Evolutionary conservation across 2,797 vertebrate species (phyloP), one percentile per base, ranked within the genome.

Genomic region (Orientallactaga sibirica): DNA sequence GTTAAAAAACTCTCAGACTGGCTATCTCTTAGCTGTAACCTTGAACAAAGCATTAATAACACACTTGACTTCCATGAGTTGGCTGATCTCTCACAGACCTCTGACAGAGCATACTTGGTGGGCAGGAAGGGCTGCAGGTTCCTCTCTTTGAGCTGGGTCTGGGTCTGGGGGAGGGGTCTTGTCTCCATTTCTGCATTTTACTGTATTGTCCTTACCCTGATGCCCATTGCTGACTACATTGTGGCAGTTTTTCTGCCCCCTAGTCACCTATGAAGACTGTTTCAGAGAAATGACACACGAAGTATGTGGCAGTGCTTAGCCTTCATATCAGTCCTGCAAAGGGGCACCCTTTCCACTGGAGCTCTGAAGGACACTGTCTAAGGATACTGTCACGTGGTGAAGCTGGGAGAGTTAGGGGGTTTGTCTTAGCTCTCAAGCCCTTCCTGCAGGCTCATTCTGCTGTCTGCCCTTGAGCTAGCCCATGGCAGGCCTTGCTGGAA

Each of bases 61-160:
- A n/a, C 52, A 27, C 64, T 78, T 22, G 88, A 81, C 22, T 27
- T 43, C 37, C n/a, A 14, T 48, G 67, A 33, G n/a, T 48, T 87
- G 29, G n/a, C 43, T 70, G 41, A 20, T 86, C 24, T 71, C 29
- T 19, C 52, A 4, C 41, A 62, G 41, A 25, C 61, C 58, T 48
- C 58, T 48, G 48, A 48, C 48, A 7, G 48, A 48, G 55, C 55
- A 58, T 14, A 58, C 55, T 16, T 58, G 4, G 15, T 1, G 3
- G 0, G 1, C 3, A 9, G 33, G 24, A 6, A 1, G 8, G 70
- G n/a, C 64, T 74, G 33, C 33, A n/a, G 68, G 1, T 3, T 16
- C 8, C 64, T 14, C 1, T 48, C 71, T 43, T n/a, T 2, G 1
- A 37, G 68, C 9, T 0, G 4, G 4, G 8, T 55, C 9, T 0